A percentile compares a stretch with the other conserved stretches of the same genome.
phyloP scores from a whole-genome alignment of 2,888 invertebrate genomes.

The Xestobium rufovillosum region DNA sequence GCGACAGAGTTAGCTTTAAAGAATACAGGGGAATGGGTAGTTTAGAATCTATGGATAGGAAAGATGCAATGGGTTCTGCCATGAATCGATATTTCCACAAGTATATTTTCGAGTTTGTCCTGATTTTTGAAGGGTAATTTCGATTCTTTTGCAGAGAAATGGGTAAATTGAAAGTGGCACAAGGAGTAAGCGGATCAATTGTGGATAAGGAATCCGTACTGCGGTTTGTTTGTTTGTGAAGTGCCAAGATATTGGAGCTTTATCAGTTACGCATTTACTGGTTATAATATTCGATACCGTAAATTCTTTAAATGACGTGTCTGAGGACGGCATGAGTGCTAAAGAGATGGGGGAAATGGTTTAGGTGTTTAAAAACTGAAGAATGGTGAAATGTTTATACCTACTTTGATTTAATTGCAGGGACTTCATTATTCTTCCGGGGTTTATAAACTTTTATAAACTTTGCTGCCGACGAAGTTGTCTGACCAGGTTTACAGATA shows the following conservation, averaged over 20 bases:
- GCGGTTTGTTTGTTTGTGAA: constrained; percentile 90
- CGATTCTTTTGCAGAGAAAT: constrained; percentile 63
- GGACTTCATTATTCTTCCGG: constrained; percentile 90
- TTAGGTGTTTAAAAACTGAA: constrained; percentile 38
- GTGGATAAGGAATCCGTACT: constrained; percentile 97
- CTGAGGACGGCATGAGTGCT: constrained; percentile 78
- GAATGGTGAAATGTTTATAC: constrained; percentile 4
- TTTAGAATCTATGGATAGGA: constrained; percentile 95
- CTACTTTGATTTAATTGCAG: constrained; percentile 33
- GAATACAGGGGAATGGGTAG: constrained; percentile 99
- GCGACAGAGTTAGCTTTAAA: constrained; percentile 94
- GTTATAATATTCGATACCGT: constrained; percentile 27
- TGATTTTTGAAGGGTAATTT: constrained; percentile 8
- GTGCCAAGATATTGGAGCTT: constrained; percentile 92
- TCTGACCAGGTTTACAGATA: not conserved
- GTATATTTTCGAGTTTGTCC: constrained; percentile 26
- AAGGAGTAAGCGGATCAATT: constrained; percentile 97
- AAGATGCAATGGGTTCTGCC: constrained; percentile 75
- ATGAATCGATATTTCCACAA: constrained; percentile 64
- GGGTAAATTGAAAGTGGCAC: constrained; percentile 95
- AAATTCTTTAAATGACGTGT: not conserved
- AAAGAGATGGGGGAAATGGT: constrained; percentile 75
- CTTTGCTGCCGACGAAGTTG: constrained; percentile 81
- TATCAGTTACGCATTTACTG: constrained; percentile 57
- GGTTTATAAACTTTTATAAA: constrained; percentile 92